phyloP scores from a whole-genome alignment of 2,113 vertebrate genomes.

The Nycticebus coucang region DNA sequence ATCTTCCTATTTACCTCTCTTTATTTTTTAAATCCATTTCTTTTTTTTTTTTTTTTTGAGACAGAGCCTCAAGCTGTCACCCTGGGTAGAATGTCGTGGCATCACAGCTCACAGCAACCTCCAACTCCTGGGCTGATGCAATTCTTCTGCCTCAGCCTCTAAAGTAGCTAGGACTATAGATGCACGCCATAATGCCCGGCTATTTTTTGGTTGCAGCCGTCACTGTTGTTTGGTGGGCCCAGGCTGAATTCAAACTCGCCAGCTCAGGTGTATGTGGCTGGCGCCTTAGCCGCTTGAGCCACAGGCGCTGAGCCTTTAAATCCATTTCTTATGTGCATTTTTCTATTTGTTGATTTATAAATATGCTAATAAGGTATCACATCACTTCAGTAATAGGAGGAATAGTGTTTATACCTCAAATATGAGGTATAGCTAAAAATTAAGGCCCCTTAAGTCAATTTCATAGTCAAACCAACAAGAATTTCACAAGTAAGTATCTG shows the following conservation, averaged over 20 bases:
- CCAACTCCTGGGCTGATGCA: too few relatives aligned
- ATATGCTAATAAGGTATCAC: background rate
- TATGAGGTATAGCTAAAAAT: background rate
- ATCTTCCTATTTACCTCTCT: background rate
- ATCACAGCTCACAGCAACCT: too few relatives aligned
- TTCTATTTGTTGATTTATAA: background rate
- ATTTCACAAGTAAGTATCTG: slow-evolving; percentile 32
- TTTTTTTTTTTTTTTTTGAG: background rate
- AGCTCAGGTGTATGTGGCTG: too few relatives aligned
- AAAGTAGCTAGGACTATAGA: too few relatives aligned
- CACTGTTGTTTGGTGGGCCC: too few relatives aligned
- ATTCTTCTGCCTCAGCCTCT: too few relatives aligned
- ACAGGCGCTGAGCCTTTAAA: background rate
- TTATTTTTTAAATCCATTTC: background rate
- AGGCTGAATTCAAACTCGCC: too few relatives aligned
- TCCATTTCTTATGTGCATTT: background rate
- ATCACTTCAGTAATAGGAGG: background rate
- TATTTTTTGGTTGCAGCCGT: too few relatives aligned
- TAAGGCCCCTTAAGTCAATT: background rate
- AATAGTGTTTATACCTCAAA: background rate
- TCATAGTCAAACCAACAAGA: slow-evolving; percentile 19
- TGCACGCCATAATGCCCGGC: too few relatives aligned
- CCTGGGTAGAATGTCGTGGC: too few relatives aligned
- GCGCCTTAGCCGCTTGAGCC: too few relatives aligned
- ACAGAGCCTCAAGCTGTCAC: too few relatives aligned